These are phyloP conservation scores for Tyto alba DNA, from an alignment of 2,113 vertebrate genomes.

Conservation along the genomic window DNA sequence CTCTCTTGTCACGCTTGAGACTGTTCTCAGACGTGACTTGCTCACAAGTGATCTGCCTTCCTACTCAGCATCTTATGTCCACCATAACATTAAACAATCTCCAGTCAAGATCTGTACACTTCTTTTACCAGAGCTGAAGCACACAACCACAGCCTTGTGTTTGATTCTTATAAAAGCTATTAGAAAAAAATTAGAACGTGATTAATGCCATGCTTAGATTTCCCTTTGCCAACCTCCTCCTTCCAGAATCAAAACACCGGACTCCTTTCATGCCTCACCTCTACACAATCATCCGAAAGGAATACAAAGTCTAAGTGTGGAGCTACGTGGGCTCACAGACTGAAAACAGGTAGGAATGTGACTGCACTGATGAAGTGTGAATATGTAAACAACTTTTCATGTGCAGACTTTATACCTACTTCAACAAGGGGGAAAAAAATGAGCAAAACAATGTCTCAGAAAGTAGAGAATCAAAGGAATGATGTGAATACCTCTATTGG, in stretches of 20 bases:
- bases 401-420: background rate
- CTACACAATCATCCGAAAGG: background rate
- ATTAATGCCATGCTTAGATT: background rate
- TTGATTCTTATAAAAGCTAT: background rate
- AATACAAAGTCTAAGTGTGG: background rate
- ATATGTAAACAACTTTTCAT: background rate
- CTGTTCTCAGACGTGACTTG: background rate
- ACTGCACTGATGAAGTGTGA: rapidly evolving
- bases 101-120: background rate
- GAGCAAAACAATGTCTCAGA: background rate
- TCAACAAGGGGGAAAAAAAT: background rate
- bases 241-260: background rate
- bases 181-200: background rate
- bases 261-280: background rate
- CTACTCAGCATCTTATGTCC: background rate
- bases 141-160: background rate
- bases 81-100: background rate
- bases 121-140: background rate
- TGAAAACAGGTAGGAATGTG: background rate
- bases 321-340: background rate
- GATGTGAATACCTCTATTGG: rapidly evolving
- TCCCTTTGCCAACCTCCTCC: background rate
- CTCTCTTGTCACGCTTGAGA: background rate
- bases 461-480: background rate
- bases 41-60: background rate